Percentiles rank a stretch among this genome's conserved stretches.
Evolutionary conservation across 1,140 invertebrate species (phyloP).

Genomic region (Glomeris maerens): DNA sequence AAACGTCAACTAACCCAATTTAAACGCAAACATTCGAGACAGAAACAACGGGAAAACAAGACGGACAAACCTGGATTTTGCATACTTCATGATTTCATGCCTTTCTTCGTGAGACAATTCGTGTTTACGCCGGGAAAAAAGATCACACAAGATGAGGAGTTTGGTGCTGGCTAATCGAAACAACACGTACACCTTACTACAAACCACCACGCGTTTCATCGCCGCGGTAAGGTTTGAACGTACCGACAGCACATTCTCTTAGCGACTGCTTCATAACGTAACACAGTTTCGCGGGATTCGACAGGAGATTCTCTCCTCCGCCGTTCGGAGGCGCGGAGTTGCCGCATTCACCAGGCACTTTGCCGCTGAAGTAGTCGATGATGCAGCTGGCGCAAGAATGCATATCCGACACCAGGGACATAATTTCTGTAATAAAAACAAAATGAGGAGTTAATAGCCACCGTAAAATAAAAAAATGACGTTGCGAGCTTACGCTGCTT

Average conservation of each 20-base stretch:
- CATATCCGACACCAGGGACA: conserved; percentile 43
- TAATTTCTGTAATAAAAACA: conserved; percentile 39
- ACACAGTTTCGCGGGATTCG: conserved; percentile 41
- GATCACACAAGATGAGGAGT: conserved; percentile 43
- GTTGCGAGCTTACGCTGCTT: conserved; percentile 49
- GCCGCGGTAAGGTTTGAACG: too few species aligned
- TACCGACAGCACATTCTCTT: conserved; percentile 41
- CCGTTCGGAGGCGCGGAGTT: conserved; percentile 1
- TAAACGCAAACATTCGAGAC: not conserved
- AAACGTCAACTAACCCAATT: not conserved
- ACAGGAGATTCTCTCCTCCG: conserved; percentile 7
- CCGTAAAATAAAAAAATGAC: not conserved
- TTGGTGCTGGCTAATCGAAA: conserved; percentile 23
- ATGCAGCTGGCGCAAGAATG: conserved; percentile 42
- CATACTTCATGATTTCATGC: conserved; percentile 48
- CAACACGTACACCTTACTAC: not conserved
- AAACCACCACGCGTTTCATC: not conserved
- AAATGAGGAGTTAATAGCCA: conserved; percentile 12
- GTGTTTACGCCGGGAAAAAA: conserved; percentile 41
- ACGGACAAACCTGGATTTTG: conserved; percentile 40
- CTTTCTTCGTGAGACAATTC: conserved; percentile 40
- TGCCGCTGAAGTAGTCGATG: conserved; percentile 37
- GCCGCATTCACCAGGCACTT: conserved; percentile 13
- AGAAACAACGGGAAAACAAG: not conserved
- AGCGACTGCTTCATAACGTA: conserved; percentile 43